phyloP scores from a whole-genome alignment of 2,888 invertebrate genomes.

The Bembecia ichneumoniformis region DNA sequence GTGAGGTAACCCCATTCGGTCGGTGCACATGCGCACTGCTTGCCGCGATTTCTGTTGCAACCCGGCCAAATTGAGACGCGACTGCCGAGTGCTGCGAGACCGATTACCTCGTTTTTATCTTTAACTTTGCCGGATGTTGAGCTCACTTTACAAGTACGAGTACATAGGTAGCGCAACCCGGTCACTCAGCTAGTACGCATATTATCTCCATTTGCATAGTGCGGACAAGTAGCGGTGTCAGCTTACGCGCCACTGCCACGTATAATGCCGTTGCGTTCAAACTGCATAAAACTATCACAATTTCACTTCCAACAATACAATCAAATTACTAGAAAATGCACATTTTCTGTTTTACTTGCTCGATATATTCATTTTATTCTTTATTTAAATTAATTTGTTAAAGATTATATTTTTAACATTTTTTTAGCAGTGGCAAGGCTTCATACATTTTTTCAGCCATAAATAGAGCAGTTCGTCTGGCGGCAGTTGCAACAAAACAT shows the following conservation, averaged over 20 bases:
- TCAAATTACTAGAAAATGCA: conserved; percentile 9
- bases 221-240: conserved; percentile 60
- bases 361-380: no score
- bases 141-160: conserved; percentile 50
- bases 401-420: no score
- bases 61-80: conserved; percentile 39
- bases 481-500: no score
- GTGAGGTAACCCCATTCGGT: conserved; percentile 62
- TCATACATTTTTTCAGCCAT: no score
- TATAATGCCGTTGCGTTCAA: conserved; percentile 35
- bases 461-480: no score
- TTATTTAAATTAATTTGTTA: no score
- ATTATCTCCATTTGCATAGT: conserved; percentile 66
- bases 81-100: conserved; percentile 23
- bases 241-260: conserved; percentile 35
- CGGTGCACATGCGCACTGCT: conserved; percentile 57
- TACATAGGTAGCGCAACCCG: conserved; percentile 46
- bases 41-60: conserved; percentile 53
- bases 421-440: no score
- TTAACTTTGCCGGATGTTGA: conserved; percentile 46
- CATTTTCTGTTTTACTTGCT: no score
- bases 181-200: conserved; percentile 59
- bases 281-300: conserved; percentile 31
- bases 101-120: conserved; percentile 38
- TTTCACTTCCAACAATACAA: conserved; percentile 13